These are phyloP conservation scores for Apantesis nais DNA, from an alignment of 2,888 invertebrate genomes.

Conservation along the genomic window DNA sequence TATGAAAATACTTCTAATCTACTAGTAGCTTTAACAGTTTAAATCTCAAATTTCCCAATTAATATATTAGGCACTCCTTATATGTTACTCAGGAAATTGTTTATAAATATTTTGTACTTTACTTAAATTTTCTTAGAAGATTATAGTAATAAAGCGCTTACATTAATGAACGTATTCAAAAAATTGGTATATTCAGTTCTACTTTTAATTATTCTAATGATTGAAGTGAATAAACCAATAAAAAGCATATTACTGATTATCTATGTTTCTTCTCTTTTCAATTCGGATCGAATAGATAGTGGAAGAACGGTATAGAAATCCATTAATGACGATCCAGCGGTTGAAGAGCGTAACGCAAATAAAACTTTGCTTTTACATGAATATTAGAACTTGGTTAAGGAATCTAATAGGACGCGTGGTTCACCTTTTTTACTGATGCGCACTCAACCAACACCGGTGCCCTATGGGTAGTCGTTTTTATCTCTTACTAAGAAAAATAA, in stretches of 20 bases:
- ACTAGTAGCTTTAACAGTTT: too few relatives aligned
- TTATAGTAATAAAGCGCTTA: too few relatives aligned
- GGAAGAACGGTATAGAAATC: not conserved
- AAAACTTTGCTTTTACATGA: not conserved
- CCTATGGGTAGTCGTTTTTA: not conserved
- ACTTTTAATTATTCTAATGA: not conserved
- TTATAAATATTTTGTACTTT: too few relatives aligned
- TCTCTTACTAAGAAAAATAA: not conserved
- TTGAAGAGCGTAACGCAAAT: not conserved
- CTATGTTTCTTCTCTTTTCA: too few relatives aligned
- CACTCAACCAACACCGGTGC: not conserved
- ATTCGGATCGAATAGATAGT: not conserved
- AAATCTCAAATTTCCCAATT: too few relatives aligned
- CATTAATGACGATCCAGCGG: not conserved
- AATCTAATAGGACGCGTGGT: not conserved
- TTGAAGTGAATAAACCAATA: not conserved
- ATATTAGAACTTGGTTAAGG: not conserved
- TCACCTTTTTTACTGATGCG: not conserved
- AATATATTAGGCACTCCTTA: too few relatives aligned
- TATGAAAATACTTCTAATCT: not conserved
- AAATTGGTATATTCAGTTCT: too few relatives aligned
- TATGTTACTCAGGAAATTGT: too few relatives aligned
- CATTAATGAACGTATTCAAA: too few relatives aligned
- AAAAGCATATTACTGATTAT: not conserved
- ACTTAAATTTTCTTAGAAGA: too few relatives aligned